Evolutionary conservation across 2,113 vertebrate species (phyloP).

Genomic region (Paramisgurnus dabryanus): DNA sequence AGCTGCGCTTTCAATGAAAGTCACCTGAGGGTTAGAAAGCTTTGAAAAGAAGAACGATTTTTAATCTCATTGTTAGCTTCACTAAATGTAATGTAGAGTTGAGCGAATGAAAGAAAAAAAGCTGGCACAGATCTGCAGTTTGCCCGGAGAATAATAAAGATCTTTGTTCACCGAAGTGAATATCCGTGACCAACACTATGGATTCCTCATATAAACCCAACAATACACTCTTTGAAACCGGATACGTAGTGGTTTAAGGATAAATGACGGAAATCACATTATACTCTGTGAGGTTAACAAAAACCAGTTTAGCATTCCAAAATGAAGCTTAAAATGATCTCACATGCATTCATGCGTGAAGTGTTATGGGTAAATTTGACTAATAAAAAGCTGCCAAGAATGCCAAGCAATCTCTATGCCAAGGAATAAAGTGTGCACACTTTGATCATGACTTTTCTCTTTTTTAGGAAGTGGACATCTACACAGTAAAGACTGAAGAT

Average conservation of each 20-base stretch:
- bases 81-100: constrained; percentile 22
- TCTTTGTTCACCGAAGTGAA: neutral
- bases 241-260: constrained; percentile 10
- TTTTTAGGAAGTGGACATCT: constrained; percentile 93
- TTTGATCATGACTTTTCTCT: neutral
- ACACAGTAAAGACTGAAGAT: constrained; percentile 93
- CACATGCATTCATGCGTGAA: no score
- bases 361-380: no score
- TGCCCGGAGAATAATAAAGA: constrained; percentile 19
- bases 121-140: constrained; percentile 27
- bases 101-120: neutral
- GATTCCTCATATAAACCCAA: neutral
- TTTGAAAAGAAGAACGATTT: constrained; percentile 37
- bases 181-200: constrained; percentile 2
- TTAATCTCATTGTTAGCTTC: neutral
- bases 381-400: neutral
- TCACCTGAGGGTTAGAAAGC: constrained; percentile 14
- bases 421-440: neutral
- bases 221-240: constrained; percentile 19
- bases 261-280: neutral
- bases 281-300: neutral
- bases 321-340: neutral
- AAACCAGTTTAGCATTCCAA: neutral
- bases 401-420: neutral
- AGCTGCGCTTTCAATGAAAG: neutral